Percentiles rank a stretch among this genome's conserved stretches.
phyloP scores from a whole-genome alignment of 2,113 vertebrate genomes.

The Talpa occidentalis region DNA sequence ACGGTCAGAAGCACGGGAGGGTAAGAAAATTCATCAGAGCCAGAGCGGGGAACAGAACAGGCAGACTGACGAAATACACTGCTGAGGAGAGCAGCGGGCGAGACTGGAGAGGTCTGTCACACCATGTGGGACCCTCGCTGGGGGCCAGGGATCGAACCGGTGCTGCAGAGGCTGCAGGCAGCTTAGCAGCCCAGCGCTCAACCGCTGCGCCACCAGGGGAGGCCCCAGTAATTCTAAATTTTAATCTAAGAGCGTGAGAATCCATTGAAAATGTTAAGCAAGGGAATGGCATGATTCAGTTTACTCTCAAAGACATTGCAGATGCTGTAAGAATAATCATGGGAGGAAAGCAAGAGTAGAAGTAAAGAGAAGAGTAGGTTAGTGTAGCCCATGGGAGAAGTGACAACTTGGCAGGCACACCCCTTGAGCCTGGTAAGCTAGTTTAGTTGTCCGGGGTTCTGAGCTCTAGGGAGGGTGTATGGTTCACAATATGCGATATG shows the following conservation, averaged over 20 bases:
- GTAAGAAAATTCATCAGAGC: too few relatives aligned
- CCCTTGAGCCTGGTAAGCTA: neutral
- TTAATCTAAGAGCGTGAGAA: slow-evolving; percentile 22
- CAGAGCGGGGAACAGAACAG: too few relatives aligned
- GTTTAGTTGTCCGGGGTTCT: neutral
- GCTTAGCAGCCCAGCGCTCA: too few relatives aligned
- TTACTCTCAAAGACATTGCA: neutral
- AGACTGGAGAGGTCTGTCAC: too few relatives aligned
- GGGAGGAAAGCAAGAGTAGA: neutral
- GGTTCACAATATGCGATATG: neutral
- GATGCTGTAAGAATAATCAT: neutral
- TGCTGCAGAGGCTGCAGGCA: too few relatives aligned
- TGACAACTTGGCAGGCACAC: neutral
- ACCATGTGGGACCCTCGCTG: too few relatives aligned
- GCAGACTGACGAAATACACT: too few relatives aligned
- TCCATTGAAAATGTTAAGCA: neutral
- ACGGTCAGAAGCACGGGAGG: too few relatives aligned
- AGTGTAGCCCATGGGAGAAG: neutral
- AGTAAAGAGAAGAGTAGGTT: neutral
- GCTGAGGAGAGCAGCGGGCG: too few relatives aligned
- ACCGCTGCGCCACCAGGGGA: too few relatives aligned
- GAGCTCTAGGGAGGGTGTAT: neutral
- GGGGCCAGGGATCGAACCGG: too few relatives aligned
- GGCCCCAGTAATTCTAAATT: neutral
- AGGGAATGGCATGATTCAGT: neutral